Conservation (phyloP, 2,113 vertebrate genomes). For the Pycnonotus jocosus region DNA sequence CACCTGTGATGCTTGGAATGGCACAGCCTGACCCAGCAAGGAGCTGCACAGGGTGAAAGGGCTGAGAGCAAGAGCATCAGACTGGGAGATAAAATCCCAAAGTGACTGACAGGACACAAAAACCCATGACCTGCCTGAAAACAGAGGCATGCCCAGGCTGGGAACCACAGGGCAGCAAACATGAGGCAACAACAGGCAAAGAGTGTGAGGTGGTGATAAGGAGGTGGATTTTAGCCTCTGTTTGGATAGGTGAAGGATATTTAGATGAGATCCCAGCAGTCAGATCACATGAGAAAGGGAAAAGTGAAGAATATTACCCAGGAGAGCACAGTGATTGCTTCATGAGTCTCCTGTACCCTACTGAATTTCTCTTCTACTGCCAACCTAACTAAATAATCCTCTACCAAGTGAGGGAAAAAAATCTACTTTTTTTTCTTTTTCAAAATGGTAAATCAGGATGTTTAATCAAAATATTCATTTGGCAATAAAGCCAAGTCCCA, state of each 20-base stretch:
- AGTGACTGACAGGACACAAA: neutral
- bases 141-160: neutral
- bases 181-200: fast-evolving
- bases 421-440: too few species aligned
- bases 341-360: neutral
- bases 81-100: neutral
- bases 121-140: neutral
- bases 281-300: neutral
- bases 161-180: neutral
- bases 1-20: neutral
- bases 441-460: neutral
- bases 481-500: neutral
- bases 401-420: neutral
- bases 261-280: neutral
- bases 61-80: neutral
- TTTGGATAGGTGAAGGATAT: neutral
- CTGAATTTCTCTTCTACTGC: neutral
- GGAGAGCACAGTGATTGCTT: neutral
- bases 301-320: neutral
- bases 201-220: neutral
- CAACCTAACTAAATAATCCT: neutral
- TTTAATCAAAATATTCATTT: neutral
- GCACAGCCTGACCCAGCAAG: neutral
- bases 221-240: neutral
- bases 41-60: neutral